Evolutionary conservation across 2,797 vertebrate genomes (phyloP), one percentile per base, ranked within the genome.

Genomic region (Chaetophractus vellerosus): DNA sequence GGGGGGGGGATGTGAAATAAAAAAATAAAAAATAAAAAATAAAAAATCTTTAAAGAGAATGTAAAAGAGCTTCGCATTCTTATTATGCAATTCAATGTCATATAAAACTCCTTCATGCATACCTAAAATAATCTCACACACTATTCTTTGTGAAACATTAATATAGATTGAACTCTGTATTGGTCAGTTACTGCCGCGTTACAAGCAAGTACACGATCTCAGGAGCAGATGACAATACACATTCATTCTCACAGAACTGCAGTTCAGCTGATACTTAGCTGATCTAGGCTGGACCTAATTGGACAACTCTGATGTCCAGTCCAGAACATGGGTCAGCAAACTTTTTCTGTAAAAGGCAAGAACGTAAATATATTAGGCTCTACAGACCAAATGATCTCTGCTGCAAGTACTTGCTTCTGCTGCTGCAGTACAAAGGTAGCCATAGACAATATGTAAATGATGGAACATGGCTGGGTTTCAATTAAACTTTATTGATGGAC

Each of bases 401-500:
- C 3, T 9, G 7, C 50, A 78, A 3, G 7, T n/a, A 52, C 61
- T 83, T 21, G 26, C 18, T 3, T 7, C 21, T 78, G 71, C 41
- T 59, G 18, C 14, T 36, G 21, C 6, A 8, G 4, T 26, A 8
- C 10, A 33, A 64, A 33, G 41, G 23, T 28, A 36, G 28, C 45
- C 33, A 45, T 33, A 63, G 38, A 74, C 50, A 24, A 48, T 48
- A 38, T 9, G 12, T 28, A 59, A 66, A 55, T 11, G 61, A 76
- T 26, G 16, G 50, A 38, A 24, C n/a, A 12, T 69, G 63, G 2
- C 26, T 26, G 10, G 18, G n/a, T 41, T 92, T 84, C 23, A 41
- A 11, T 41, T 78, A 81, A 88, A 52, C 33, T 69, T 90, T 33
- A 75, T 81, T 86, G 63, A 48, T 88, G 48, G 96, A 63, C 28